Conservation (phyloP, 2,113 vertebrate genomes). For the Sakesphorus luctuosus region DNA sequence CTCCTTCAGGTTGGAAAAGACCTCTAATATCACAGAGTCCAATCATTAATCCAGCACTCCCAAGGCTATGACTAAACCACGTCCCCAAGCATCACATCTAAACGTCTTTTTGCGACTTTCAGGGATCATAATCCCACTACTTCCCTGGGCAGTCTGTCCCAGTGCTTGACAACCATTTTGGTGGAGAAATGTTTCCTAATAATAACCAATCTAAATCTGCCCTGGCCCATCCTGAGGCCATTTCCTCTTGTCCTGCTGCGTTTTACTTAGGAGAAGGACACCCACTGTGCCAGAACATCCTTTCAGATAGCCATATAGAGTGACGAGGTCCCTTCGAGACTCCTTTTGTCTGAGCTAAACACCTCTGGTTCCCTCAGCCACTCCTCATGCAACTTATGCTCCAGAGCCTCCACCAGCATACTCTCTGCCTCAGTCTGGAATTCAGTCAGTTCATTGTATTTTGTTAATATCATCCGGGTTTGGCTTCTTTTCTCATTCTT, state of each 20-base stretch:
- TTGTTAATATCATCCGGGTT: not conserved
- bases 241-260: not conserved
- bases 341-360: not conserved
- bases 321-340: not conserved
- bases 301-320: not conserved
- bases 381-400: not conserved
- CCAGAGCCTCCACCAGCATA: not conserved
- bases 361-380: not conserved
- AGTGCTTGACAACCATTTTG: not conserved
- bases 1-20: not conserved
- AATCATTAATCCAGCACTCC: not conserved
- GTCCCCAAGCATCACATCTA: not conserved
- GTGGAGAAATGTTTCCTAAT: not conserved
- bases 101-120: not conserved
- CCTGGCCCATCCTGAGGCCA: not conserved
- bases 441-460: conserved; percentile 6
- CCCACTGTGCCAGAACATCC: not conserved
- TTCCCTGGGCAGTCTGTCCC: not conserved
- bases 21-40: not conserved
- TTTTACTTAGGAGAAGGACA: not conserved
- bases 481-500: not conserved
- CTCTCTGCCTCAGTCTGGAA: not conserved
- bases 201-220: not conserved
- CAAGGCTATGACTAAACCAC: not conserved
- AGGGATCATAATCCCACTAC: not conserved